Conservation (phyloP, 2,113 vertebrate species). For the Genyomyrus donnyi region DNA sequence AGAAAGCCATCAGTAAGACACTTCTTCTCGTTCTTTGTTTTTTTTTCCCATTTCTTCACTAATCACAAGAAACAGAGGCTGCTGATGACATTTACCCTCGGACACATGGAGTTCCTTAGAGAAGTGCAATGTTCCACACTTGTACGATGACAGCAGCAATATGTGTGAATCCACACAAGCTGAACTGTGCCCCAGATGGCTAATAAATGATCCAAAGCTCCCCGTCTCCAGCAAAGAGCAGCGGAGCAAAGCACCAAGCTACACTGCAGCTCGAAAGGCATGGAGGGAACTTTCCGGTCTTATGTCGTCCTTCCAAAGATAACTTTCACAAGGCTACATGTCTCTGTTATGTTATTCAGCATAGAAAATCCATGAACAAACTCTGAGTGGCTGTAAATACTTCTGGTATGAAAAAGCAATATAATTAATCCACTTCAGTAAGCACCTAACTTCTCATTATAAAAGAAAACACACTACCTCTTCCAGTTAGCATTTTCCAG, state of each 20-base stretch:
- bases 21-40: background rate
- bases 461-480: background rate
- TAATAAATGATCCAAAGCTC: background rate
- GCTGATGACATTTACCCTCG: background rate
- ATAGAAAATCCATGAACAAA: background rate
- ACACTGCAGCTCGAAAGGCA: background rate
- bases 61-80: constrained; percentile 1
- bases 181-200: constrained; percentile 19
- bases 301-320: background rate
- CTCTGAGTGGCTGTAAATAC: background rate
- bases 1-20: background rate
- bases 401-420: background rate
- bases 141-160: background rate
- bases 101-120: background rate
- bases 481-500: background rate
- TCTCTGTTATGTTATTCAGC: background rate
- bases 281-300: background rate
- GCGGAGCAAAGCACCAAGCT: background rate
- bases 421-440: background rate
- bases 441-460: background rate
- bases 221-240: background rate
- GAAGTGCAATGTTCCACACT: constrained; percentile 8
- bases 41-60: background rate
- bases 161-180: constrained; percentile 9
- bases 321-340: background rate